Conservation (phyloP, 1,140 invertebrate genomes). For the Amphibalanus amphitrite region DNA sequence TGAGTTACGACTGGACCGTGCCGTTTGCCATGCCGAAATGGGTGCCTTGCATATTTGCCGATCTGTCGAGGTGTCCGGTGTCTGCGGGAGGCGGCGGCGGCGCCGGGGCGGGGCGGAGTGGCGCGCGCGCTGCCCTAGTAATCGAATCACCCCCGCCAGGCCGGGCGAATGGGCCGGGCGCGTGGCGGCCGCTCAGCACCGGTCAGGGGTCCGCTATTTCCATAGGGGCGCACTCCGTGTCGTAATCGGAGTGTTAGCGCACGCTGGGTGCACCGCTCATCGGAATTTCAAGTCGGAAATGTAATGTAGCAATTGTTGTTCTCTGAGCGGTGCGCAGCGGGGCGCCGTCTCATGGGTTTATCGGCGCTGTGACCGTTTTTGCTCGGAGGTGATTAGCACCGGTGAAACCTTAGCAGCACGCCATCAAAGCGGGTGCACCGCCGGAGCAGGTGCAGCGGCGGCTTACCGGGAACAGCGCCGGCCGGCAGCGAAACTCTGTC, state of each 20-base stretch:
- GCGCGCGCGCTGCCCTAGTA: neutral
- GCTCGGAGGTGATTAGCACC: neutral
- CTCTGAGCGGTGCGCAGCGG: neutral
- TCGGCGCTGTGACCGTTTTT: neutral
- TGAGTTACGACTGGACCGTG: neutral
- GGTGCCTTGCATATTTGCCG: neutral
- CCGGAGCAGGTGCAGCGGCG: neutral
- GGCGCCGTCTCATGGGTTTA: neutral
- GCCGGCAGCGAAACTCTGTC: neutral
- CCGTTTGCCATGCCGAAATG: neutral
- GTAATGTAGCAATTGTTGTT: conserved; percentile 1
- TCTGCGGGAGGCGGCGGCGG: too few species aligned
- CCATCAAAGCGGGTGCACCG: neutral
- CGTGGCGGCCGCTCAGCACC: neutral
- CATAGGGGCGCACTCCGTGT: neutral
- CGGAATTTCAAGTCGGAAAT: neutral
- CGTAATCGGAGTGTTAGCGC: neutral
- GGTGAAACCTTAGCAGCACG: neutral
- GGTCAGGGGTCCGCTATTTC: neutral
- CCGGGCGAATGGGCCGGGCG: neutral
- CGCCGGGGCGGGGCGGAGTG: too few species aligned
- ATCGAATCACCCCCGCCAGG: neutral
- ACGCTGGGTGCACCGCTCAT: neutral
- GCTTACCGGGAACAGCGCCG: neutral
- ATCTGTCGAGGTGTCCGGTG: neutral